Percentiles rank a stretch among this genome's conserved stretches.
phyloP scores from a whole-genome alignment of 2,113 vertebrate species.

The Carlito syrichta region DNA sequence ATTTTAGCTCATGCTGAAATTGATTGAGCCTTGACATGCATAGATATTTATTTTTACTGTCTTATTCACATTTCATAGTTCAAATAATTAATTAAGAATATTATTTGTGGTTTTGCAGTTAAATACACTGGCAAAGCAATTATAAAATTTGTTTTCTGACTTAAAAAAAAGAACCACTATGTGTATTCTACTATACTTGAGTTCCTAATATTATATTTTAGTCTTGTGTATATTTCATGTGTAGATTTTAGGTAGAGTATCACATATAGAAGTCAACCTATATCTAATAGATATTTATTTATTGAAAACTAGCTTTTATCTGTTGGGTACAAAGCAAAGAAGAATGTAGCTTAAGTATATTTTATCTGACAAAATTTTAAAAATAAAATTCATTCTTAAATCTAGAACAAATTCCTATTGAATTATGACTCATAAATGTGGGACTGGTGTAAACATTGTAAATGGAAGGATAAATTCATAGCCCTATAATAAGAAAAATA shows the following conservation, averaged over 20 bases:
- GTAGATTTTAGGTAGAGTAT: neutral
- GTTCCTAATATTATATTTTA: too few relatives aligned
- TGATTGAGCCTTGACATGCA: neutral
- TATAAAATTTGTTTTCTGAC: neutral
- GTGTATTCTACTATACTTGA: neutral
- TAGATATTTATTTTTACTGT: neutral
- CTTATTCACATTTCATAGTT: neutral
- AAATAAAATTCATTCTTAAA: neutral
- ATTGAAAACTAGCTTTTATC: too few relatives aligned
- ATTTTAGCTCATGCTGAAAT: neutral
- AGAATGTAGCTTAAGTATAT: neutral
- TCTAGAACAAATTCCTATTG: neutral
- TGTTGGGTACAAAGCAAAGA: too few relatives aligned
- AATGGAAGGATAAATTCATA: neutral
- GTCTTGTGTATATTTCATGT: neutral
- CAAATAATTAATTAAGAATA: neutral
- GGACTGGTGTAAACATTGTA: neutral
- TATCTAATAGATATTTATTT: too few relatives aligned
- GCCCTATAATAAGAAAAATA: neutral
- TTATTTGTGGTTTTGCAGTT: neutral
- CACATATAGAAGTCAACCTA: neutral
- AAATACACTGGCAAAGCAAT: neutral
- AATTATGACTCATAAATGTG: neutral
- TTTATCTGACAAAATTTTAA: neutral
- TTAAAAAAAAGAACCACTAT: too few relatives aligned